Evolutionary conservation across 2,888 invertebrate genomes (phyloP).

Genomic region (Acleris holmiana): DNA sequence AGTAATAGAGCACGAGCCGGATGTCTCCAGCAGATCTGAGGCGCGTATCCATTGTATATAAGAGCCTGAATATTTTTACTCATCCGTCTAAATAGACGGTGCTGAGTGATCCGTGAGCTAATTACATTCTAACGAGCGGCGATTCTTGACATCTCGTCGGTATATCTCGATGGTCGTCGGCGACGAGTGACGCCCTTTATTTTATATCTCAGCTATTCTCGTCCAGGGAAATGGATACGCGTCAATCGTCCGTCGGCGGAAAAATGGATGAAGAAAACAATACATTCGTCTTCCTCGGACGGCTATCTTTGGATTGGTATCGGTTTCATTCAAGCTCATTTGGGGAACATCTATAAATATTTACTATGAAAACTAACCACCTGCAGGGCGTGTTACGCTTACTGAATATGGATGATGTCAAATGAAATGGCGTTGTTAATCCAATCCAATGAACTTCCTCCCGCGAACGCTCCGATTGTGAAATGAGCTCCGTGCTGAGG

Average conservation of each 20-base stretch:
- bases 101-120: slow-evolving; percentile 79
- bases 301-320: slow-evolving; percentile 69
- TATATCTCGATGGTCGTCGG: slow-evolving; percentile 71
- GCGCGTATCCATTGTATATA: slow-evolving; percentile 54
- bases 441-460: no score
- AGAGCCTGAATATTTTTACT: slow-evolving; percentile 60
- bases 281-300: slow-evolving; percentile 64
- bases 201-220: slow-evolving; percentile 77
- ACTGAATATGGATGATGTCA: not conserved
- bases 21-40: slow-evolving; percentile 36
- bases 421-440: not conserved
- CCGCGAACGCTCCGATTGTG: no score
- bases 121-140: slow-evolving; percentile 81
- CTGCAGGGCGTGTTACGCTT: slow-evolving; percentile 17
- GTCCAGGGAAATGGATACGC: slow-evolving; percentile 79
- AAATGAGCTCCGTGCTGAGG: no score
- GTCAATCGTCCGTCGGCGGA: slow-evolving; percentile 70
- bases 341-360: slow-evolving; percentile 35
- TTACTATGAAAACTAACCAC: slow-evolving; percentile 22
- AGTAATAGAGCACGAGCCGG: not conserved
- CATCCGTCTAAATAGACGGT: slow-evolving; percentile 68
- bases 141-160: slow-evolving; percentile 72
- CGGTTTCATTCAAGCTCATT: slow-evolving; percentile 54
- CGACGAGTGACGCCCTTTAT: slow-evolving; percentile 80
- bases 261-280: slow-evolving; percentile 69